phyloP scores from a whole-genome alignment of 2,888 invertebrate genomes.

The Galeruca laticollis region DNA sequence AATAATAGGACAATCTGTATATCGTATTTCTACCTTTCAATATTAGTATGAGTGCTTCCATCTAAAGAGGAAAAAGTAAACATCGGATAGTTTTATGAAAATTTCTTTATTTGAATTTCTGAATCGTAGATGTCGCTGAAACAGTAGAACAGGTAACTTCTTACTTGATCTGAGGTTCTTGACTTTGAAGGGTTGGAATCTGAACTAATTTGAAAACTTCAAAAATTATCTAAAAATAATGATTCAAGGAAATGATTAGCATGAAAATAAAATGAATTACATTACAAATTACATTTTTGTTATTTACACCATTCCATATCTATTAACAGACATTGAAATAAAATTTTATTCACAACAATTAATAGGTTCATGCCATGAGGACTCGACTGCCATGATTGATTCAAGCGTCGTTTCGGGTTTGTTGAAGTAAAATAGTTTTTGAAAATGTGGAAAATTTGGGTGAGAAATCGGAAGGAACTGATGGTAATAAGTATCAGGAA shows the following conservation, averaged over 20 bases:
- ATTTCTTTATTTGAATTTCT: background rate
- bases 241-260: slow-evolving; percentile 6
- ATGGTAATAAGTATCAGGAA: slow-evolving; percentile 55
- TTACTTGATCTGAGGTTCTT: background rate
- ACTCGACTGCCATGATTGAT: slow-evolving; percentile 67
- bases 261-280: background rate
- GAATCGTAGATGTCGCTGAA: slow-evolving; percentile 9
- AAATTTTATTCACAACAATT: slow-evolving; percentile 28
- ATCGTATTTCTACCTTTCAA: background rate
- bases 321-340: background rate
- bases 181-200: slow-evolving; percentile 18
- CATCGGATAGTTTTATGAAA: background rate
- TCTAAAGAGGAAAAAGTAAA: background rate
- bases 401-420: slow-evolving; percentile 64
- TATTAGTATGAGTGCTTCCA: background rate
- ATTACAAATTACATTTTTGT: slow-evolving; percentile 1
- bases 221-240: slow-evolving; percentile 30
- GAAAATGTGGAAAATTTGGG: slow-evolving; percentile 63
- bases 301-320: background rate
- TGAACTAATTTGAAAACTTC: slow-evolving; percentile 21
- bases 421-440: slow-evolving; percentile 59
- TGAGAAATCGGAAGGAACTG: slow-evolving; percentile 58
- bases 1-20: background rate
- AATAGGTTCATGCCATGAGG: slow-evolving; percentile 30
- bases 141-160: background rate